Evolutionary conservation across 2,113 vertebrate genomes (phyloP).

Genomic region (Cheilinus undulatus): DNA sequence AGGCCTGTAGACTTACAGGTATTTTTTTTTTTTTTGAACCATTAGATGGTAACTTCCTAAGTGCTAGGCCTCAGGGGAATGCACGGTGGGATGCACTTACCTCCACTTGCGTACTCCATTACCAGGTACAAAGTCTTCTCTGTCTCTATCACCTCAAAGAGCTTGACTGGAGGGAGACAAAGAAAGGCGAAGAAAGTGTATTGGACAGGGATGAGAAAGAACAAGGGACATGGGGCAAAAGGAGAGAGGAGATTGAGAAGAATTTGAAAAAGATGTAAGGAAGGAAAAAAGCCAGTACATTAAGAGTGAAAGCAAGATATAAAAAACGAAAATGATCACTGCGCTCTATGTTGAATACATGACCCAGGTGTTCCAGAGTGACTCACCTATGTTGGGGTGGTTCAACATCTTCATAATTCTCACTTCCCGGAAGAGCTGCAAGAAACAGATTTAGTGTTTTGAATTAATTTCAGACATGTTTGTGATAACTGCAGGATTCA

Average conservation of each 20-base stretch:
- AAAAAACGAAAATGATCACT: conserved; percentile 13
- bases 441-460: conserved; percentile 26
- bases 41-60: conserved; percentile 17
- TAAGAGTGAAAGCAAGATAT: conserved; percentile 1
- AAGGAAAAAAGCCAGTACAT: neutral
- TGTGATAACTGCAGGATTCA: neutral
- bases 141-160: conserved; percentile 96
- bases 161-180: conserved; percentile 86
- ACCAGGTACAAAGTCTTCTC: conserved; percentile 95
- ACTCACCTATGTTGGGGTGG: conserved; percentile 97
- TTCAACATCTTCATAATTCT: conserved; percentile 97
- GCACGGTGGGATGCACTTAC: conserved; percentile 77
- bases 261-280: neutral
- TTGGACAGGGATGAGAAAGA: neutral
- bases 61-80: conserved; percentile 30
- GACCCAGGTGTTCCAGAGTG: neutral
- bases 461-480: no score
- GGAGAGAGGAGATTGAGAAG: neutral
- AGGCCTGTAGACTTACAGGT: neutral
- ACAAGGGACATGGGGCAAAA: neutral
- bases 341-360: neutral
- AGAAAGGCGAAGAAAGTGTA: conserved; percentile 2
- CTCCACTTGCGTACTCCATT: conserved; percentile 96
- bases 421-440: conserved; percentile 93
- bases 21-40: neutral